A percentile compares a stretch with the other conserved stretches of the same genome.
These are phyloP conservation scores for Drosophila tristis DNA, from an alignment of 1,140 invertebrate species.

Conservation along the genomic window DNA sequence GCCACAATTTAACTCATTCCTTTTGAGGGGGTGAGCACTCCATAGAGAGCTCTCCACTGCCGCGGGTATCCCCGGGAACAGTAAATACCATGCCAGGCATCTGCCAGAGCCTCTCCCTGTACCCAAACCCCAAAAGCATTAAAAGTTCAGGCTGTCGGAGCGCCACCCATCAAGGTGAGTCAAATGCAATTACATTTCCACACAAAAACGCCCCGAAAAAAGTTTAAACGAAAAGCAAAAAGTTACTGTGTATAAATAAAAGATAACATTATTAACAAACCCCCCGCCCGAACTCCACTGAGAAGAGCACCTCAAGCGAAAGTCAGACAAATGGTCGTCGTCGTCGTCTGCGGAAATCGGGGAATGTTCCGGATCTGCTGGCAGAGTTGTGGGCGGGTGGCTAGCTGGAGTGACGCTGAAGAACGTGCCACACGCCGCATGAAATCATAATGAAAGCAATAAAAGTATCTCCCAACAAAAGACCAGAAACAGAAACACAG, in stretches of 20 bases:
- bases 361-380: slow-evolving; percentile 11
- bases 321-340: slow-evolving; percentile 76
- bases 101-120: not conserved
- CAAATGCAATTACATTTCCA: slow-evolving; percentile 40
- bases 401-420: not conserved
- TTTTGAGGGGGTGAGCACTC: no score
- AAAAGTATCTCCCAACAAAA: slow-evolving; percentile 67
- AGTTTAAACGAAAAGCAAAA: slow-evolving; percentile 46
- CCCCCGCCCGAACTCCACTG: not conserved
- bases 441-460: slow-evolving; percentile 82
- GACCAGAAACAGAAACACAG: slow-evolving; percentile 9
- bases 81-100: no score
- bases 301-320: slow-evolving; percentile 46
- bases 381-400: not conserved
- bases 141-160: not conserved
- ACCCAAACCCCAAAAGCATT: not conserved
- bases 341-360: slow-evolving; percentile 55
- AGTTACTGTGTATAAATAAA: slow-evolving; percentile 69
- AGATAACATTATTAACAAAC: slow-evolving; percentile 79
- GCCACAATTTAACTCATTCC: no score
- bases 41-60: no score
- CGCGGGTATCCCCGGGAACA: no score
- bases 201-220: not conserved
- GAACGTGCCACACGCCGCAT: slow-evolving; percentile 69
- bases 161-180: not conserved